Evolutionary conservation across 2,888 invertebrate genomes (phyloP), one percentile per base, ranked within the genome.

Genomic region (Balanococcus diminutus): DNA sequence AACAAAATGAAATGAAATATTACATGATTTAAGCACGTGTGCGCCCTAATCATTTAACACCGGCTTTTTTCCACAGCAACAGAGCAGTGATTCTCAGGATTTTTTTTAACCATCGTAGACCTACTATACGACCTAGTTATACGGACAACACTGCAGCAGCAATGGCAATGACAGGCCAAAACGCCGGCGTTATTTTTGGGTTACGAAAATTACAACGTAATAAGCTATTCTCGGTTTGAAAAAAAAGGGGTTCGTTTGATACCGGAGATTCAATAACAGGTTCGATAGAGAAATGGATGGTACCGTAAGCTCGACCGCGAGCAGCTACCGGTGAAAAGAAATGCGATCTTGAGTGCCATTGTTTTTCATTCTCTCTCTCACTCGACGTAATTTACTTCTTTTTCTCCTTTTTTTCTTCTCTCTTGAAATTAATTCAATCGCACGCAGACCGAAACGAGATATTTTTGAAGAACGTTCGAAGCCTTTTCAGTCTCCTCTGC

Each of bases 1-100:
- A n/a, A 11, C 67, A 28, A 31, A 67, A 67, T 67, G 28, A 67
- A 67, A 67, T 67, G 28, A 67, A 67, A 67, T 67, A 67, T 67
- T 67, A 67, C 67, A 67, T 67, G 67, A 67, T 67, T 67, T 67
- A 67, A 67, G 67, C 67, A 67, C 67, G 67, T 67, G 67, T 67
- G 67, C 67, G 67, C 67, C 67, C 67, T 67, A 67, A 67, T 67
- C 67, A 67, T 67, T 67, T 67, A 67, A 67, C 67, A 67, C 31
- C 28, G 67, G 67, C 28, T 28, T 67, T 67, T 67, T 67, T 67
- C 67, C 67, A 22, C 56, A 56, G 22, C 56, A n/a, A n/a, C n/a
- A n/a, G 22, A 2, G 56, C 67, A 67, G 28, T 67, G 67, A 67
- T 67, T 25, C 67, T 28, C 28, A 67, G 16, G 4, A 28, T 67